Evolutionary conservation across 92 coral and sea anemone genomes (phyloP), one percentile per base, ranked within the genome.

Genomic region (Umimayanthus kanabou): DNA sequence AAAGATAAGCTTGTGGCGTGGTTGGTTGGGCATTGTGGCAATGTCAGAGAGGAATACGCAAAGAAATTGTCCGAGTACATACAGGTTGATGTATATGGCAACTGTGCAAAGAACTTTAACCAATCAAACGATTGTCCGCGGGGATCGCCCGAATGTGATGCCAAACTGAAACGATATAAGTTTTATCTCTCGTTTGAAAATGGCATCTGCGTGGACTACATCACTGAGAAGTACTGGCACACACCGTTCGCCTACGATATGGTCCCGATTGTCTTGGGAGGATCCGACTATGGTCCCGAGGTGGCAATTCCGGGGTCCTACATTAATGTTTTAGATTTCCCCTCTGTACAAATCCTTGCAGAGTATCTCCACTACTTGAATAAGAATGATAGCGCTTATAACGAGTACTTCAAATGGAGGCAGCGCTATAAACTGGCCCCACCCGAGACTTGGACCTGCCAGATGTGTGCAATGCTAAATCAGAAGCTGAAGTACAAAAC

Each of bases 181-280:
- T 97, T 97, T 28, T 89, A 91, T 74, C 81, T 97, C 20, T 89
- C 99, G 16, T 94, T 97, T 65, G 99, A 97, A 90, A 97, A 97
- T 72, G 88, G 84, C 0, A 76, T 80, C 66, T 97, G 99, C 67
- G 39, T 81, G 0, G 99, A 97, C 82, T 97, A 97, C 79, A 89
- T 95, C 33, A 95, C 98, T 0, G 99, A 97, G 80, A 97, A 97
- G 66, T 97, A 95, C 85, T 97, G 99, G 99, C 33, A 50, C 26
- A 92, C 89, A 8, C 93, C 98, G 2, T 87, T 95, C 6, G 85
- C 82, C 5, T 89, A 90, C 43, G 64, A 80, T 26, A 90, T 90
- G 77, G 92, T 97, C 25, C 99, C 99, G 0, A 90, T 97, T 0
- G 99, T 97, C 8, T 65, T 95, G n/a, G 98, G 98, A 0, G 96